Evolutionary conservation across 2,797 vertebrate species (phyloP), one percentile per base, ranked within the genome.

Genomic region (Hipposideros larvatus): DNA sequence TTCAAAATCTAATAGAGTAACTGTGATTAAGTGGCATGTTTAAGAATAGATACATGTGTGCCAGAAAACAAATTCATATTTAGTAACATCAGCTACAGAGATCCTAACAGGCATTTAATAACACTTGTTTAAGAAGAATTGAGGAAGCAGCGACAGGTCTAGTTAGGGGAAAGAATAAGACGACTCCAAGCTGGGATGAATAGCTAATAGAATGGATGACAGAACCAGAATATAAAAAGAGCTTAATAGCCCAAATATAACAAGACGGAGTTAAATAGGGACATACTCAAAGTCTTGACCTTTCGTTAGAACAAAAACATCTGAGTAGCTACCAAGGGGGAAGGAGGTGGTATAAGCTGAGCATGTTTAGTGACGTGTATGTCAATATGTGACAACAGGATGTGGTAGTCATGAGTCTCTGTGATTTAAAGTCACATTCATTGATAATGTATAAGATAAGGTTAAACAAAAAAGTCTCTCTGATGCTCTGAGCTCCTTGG

Each of bases 221-320:
- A 71, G 22, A 85, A 91, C 87, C 34, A 73, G 57, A 65, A 77
- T 85, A 90, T 70, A 73, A 89, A 95, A 86, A 87, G 79, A 93
- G 41, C 55, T 87, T 85, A 92, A 82, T 59, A 88, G 80, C 15
- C 53, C 41, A 85, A 75, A 94, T 77, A 75, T 94, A 96, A 92
- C 46, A 55, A 87, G 55, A 73, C 46, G 16, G 53, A 66, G 46
- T 86, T 89, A 91, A 74, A 95, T 1, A 74, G 57, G 66, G 19
- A 61, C n/a, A 71, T 26, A 51, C 73, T 70, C 59, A 37, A 94
- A 86, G 41, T 77, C 4, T n/a, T 84, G 26, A 14, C 48, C 57
- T 79, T 57, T 55, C 34, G 57, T 91, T 43, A 82, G 57, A 88
- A 95, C 43, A 85, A 84, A 88, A 88, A 43, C 31, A 93, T 92